Conservation (phyloP, 2,797 vertebrate genomes). For the Scomberomorus guttatus region DNA sequence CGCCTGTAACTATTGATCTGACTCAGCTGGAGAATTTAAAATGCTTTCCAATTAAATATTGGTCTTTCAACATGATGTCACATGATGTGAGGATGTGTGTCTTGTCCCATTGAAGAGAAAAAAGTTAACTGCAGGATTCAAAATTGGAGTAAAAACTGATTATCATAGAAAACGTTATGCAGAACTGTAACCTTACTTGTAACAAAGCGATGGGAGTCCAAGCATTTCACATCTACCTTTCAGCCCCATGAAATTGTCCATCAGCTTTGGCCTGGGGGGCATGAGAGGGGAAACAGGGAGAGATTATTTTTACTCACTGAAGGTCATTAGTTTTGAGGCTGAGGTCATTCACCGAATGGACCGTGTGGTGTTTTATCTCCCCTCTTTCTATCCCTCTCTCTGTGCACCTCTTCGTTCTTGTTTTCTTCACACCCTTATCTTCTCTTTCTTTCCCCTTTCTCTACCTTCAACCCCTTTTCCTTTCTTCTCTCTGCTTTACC, state of each 20-base stretch:
- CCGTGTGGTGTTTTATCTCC: slow-evolving; percentile 31
- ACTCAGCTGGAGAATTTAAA: slow-evolving; percentile 14
- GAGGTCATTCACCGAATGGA: slow-evolving; percentile 43
- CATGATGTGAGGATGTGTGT: background rate
- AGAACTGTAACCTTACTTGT: slow-evolving; percentile 10
- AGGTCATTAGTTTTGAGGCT: slow-evolving; percentile 56
- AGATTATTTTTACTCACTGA: slow-evolving; percentile 55
- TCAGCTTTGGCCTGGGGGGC: slow-evolving; percentile 35
- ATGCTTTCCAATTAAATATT: slow-evolving; percentile 13
- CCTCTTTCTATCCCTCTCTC: background rate
- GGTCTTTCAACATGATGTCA: background rate
- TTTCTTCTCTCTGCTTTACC: slow-evolving; percentile 12
- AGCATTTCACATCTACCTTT: slow-evolving; percentile 38
- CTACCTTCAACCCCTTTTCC: background rate
- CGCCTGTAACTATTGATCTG: slow-evolving; percentile 54
- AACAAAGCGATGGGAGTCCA: slow-evolving; percentile 15
- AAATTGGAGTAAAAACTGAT: background rate
- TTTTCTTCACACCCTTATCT: background rate
- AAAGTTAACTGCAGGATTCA: background rate
- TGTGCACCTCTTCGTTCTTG: background rate
- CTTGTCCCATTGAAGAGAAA: background rate
- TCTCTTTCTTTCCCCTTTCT: slow-evolving; percentile 2
- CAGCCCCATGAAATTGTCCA: slow-evolving; percentile 47
- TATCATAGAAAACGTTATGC: slow-evolving; percentile 14
- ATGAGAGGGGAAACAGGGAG: slow-evolving; percentile 33